Percentiles rank a stretch among this genome's conserved stretches.
Evolutionary conservation across 2,113 vertebrate genomes (phyloP).

Genomic region (Tylochromis polylepis): DNA sequence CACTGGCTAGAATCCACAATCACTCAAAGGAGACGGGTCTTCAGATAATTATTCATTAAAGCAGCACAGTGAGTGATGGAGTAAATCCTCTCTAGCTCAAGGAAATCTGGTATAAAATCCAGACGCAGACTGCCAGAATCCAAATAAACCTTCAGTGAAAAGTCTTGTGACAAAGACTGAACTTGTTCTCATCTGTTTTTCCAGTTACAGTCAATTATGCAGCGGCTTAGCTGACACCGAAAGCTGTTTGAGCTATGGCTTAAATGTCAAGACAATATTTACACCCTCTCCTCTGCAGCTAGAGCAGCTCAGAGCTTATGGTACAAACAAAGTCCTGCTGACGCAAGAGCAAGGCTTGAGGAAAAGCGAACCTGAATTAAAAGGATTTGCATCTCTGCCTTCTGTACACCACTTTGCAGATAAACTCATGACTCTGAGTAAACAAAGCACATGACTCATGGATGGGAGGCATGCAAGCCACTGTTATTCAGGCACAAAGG

Average conservation of each 20-base stretch:
- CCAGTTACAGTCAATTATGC: not conserved
- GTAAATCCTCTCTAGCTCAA: not conserved
- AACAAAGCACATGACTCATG: conserved; percentile 18
- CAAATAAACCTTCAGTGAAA: not conserved
- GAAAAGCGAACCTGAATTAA: not conserved
- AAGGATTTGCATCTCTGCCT: not conserved
- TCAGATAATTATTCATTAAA: conserved; percentile 22
- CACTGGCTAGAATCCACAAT: conserved; percentile 7
- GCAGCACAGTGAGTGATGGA: not conserved
- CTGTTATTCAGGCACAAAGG: not conserved
- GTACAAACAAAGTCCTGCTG: not conserved
- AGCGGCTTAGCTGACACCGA: not conserved
- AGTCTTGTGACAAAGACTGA: not conserved
- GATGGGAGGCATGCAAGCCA: not conserved
- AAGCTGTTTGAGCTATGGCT: not conserved
- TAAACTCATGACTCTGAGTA: conserved; percentile 13
- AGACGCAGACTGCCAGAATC: not conserved
- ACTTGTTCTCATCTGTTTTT: not conserved
- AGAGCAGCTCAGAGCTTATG: not conserved
- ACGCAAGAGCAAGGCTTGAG: not conserved
- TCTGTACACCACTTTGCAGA: not conserved
- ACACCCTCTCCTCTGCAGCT: not conserved
- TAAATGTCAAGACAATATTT: not conserved
- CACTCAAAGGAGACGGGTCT: conserved; percentile 12
- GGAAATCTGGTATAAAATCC: not conserved